These are phyloP conservation scores for Petrocephalus microphthalmus DNA, from an alignment of 2,113 vertebrate genomes.

Conservation along the genomic window DNA sequence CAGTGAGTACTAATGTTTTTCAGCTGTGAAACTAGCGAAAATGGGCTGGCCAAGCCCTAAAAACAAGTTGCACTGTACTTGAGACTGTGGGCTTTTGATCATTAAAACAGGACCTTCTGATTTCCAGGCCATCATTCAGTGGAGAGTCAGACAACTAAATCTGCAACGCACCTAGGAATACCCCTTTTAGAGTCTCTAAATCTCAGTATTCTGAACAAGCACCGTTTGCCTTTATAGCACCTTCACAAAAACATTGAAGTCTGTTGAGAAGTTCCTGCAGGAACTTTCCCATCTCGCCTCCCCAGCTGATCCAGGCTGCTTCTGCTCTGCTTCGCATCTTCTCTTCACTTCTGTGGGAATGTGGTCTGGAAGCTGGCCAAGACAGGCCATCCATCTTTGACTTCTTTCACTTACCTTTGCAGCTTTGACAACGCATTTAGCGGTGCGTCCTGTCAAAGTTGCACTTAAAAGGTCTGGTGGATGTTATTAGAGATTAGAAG, in stretches of 20 bases:
- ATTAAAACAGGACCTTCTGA: background rate
- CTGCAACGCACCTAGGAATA: background rate
- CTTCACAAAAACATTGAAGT: background rate
- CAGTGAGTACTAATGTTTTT: no score
- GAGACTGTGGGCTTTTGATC: no score
- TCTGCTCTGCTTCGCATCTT: background rate
- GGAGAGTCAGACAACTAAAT: background rate
- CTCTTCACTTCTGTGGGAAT: background rate
- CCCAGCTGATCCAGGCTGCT: background rate
- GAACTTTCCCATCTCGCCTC: background rate
- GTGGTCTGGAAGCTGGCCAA: background rate
- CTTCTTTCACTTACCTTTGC: background rate
- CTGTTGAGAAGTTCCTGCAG: background rate
- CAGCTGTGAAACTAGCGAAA: no score
- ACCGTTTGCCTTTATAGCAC: background rate
- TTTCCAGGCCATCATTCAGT: background rate
- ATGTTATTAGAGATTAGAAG: background rate
- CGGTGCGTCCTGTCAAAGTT: background rate
- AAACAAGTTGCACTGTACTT: no score
- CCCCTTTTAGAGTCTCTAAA: background rate
- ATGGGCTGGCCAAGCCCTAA: no score
- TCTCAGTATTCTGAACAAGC: background rate
- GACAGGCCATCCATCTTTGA: background rate
- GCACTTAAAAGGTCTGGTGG: background rate
- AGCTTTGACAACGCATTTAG: background rate